phyloP scores from a whole-genome alignment of 2,113 vertebrate genomes.

The Salvelinus fontinalis region DNA sequence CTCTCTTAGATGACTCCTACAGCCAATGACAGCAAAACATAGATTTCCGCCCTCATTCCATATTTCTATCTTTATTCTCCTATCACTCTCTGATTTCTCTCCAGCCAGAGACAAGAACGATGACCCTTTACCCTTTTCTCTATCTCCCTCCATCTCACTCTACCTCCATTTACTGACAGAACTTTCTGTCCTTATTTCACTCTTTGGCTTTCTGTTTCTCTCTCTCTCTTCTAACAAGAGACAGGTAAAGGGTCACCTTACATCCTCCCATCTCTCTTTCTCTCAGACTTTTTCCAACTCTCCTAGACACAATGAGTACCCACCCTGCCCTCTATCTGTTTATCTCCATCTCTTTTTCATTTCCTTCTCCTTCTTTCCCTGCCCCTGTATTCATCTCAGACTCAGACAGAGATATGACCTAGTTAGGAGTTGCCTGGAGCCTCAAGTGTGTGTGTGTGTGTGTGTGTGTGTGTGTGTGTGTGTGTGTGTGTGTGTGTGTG shows the following conservation, averaged over 20 bases:
- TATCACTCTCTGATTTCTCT: not conserved
- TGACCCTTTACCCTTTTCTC: not conserved
- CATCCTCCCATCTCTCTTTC: not conserved
- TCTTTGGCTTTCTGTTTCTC: not conserved
- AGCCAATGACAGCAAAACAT: not conserved
- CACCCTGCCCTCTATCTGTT: not conserved
- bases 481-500: too few species aligned
- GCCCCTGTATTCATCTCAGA: conserved; percentile 33
- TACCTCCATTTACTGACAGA: too few species aligned
- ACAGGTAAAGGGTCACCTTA: not conserved
- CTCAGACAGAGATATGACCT: conserved; percentile 63
- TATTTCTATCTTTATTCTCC: not conserved
- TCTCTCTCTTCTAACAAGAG: not conserved
- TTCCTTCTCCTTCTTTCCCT: not conserved
- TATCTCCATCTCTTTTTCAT: conserved; percentile 11
- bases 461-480: too few species aligned
- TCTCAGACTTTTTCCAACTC: not conserved
- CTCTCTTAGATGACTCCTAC: conserved; percentile 14
- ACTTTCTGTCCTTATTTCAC: too few species aligned
- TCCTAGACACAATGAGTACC: not conserved
- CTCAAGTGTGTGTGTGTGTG: conserved; percentile 20
- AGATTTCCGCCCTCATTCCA: not conserved
- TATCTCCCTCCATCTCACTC: not conserved
- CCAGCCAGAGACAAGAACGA: not conserved
- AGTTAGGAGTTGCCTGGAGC: conserved; percentile 61